A percentile compares a stretch with the other conserved stretches of the same genome.
phyloP scores from a whole-genome alignment of 1,140 invertebrate species.

The Myzus persicae region DNA sequence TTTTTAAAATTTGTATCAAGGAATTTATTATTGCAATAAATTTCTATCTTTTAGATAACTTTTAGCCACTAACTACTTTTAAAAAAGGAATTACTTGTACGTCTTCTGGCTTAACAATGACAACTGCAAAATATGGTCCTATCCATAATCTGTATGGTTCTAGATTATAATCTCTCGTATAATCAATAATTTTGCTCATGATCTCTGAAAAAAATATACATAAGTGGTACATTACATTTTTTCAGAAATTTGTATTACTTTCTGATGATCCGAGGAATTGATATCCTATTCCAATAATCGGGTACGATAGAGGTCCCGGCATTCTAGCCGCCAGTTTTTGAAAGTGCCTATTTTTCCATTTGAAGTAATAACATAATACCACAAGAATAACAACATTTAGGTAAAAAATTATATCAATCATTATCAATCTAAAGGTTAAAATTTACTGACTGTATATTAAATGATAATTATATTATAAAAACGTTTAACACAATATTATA shows the following conservation, averaged over 20 bases:
- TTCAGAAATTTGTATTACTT: slow-evolving; percentile 63
- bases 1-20: no score
- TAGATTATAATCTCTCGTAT: no score
- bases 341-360: slow-evolving; percentile 59
- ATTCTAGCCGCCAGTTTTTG: slow-evolving; percentile 62
- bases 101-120: no score
- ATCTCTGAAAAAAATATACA: slow-evolving; percentile 62
- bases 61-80: no score
- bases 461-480: no score
- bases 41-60: no score
- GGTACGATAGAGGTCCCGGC: slow-evolving; percentile 67
- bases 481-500: no score
- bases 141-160: no score
- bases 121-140: no score
- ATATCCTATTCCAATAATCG: slow-evolving; percentile 70
- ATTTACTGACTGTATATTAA: neutral
- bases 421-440: neutral
- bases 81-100: no score
- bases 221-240: neutral
- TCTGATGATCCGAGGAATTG: slow-evolving; percentile 66
- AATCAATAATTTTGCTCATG: slow-evolving; percentile 59
- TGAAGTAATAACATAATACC: slow-evolving; percentile 31
- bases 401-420: neutral
- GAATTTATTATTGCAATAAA: no score
- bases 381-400: neutral